A percentile compares a stretch with the other conserved stretches of the same genome.
Conservation (phyloP, 2,113 vertebrate genomes). For the Sorex araneus region DNA sequence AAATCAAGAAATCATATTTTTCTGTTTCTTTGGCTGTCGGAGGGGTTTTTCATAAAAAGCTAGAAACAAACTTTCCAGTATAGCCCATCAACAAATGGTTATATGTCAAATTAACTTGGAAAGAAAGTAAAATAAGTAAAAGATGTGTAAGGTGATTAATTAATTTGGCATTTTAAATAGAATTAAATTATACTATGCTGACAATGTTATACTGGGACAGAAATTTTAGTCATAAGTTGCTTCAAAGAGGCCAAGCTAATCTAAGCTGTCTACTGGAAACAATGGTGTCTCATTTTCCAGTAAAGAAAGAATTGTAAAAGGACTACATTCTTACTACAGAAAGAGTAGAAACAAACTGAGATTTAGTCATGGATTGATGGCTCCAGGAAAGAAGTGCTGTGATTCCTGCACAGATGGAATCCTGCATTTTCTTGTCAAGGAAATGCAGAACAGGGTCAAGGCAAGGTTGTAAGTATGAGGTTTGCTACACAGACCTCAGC, state of each 20-base stretch:
- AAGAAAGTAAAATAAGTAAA: neutral
- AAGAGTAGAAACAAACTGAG: neutral
- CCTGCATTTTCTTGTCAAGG: no score
- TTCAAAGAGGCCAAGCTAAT: neutral
- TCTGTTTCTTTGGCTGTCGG: no score
- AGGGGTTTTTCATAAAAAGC: neutral
- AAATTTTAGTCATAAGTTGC: neutral
- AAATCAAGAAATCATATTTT: no score
- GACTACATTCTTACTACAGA: neutral
- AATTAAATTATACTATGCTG: neutral
- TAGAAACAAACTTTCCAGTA: conserved; percentile 34
- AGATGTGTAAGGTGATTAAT: neutral
- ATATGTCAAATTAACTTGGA: conserved; percentile 9
- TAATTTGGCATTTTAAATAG: neutral
- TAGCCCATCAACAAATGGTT: neutral
- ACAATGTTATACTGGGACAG: neutral
- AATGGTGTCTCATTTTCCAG: neutral
- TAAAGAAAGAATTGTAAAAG: neutral
- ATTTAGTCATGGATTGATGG: neutral
- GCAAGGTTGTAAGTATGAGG: neutral
- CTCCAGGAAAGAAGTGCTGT: neutral
- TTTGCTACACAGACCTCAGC: neutral
- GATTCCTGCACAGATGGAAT: neutral
- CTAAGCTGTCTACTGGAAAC: neutral
- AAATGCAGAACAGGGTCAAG: neutral